Base-by-base conservation (phyloP, 1,140 invertebrate species). In the Agrypnia vestita region DNA sequence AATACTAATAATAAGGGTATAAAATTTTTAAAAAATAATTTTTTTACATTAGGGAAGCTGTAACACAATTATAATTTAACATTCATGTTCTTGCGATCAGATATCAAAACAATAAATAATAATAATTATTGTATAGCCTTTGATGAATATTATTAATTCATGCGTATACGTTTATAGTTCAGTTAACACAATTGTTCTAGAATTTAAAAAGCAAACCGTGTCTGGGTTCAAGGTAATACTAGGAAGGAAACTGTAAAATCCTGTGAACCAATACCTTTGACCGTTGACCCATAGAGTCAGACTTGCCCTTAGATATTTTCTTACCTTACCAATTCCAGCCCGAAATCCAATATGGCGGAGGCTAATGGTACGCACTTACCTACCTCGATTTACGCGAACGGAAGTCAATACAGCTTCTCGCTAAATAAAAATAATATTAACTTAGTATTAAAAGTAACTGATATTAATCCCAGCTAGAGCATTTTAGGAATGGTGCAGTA, bases 231-330 rank as follows among this genome's bases (percentile, higher is more conserved):
- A 69, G 35, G 64, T 69, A 47, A 47, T 17, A 17, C 64, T 69
- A 21, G 25, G 44, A 67, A 17, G 25, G 25, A 35, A 47, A 47
- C 12, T 69, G 64, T 35, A 69, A 15, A 44, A 17, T 69, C 44
- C 6, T 19, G 9, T 69, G 44, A 6, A 69, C 64, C 44, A 12
- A 17, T 69, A 69, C 64, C 64, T 69, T 69, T 69, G 64, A 47
- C 64, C 64, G 9, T n/a, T 47, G 64, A 69, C 35, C 64, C 64
- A 49, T 69, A 21, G 46, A 46, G 44, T 9, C 44, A 11, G 64
- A 21, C 8, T 13, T 44, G 64, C 35, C 13, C 61, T n/a, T 10
- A 47, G 43, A 47, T 49, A 69, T 69, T 69, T 69, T 69, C 44
- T 69, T 43, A 25, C 61, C 64, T 69, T 43, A 25, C 61, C 64